Evolutionary conservation across 2,888 invertebrate species (phyloP).

Genomic region (Pristionchus japonicus): DNA sequence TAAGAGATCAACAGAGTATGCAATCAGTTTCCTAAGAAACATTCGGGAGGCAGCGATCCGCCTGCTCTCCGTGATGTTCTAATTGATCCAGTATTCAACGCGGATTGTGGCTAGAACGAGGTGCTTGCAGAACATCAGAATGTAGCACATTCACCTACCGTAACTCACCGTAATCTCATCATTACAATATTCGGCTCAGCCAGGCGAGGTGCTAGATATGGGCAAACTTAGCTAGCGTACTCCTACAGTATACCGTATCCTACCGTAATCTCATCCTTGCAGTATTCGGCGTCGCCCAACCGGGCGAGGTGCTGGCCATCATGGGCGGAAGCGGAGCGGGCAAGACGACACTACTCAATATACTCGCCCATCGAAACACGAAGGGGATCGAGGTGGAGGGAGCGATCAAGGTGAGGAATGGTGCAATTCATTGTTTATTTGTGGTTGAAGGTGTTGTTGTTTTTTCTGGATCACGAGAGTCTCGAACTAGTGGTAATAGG

Average conservation of each 20-base stretch:
- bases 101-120: too few relatives aligned
- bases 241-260: neutral
- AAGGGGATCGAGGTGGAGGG: slow-evolving; percentile 51
- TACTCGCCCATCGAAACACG: slow-evolving; percentile 83
- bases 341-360: slow-evolving; percentile 89
- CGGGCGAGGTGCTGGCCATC: slow-evolving; percentile 69
- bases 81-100: too few relatives aligned
- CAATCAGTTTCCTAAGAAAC: too few relatives aligned
- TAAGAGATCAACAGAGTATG: neutral
- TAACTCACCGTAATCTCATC: too few relatives aligned
- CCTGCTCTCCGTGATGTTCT: too few relatives aligned
- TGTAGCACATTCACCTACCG: neutral
- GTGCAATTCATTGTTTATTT: too few relatives aligned
- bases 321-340: slow-evolving; percentile 78
- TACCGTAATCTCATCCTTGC: slow-evolving; percentile 42
- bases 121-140: too few relatives aligned
- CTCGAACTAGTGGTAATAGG: too few relatives aligned
- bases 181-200: slow-evolving; percentile 66
- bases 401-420: slow-evolving; percentile 56
- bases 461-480: too few relatives aligned
- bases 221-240: neutral
- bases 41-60: too few relatives aligned
- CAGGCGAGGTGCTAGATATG: slow-evolving; percentile 69
- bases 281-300: slow-evolving; percentile 68
- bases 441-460: too few relatives aligned